Percentiles rank a stretch among this genome's conserved stretches.
Conservation (phyloP, 2,113 vertebrate species). For the Nyctibius bracteatus region DNA sequence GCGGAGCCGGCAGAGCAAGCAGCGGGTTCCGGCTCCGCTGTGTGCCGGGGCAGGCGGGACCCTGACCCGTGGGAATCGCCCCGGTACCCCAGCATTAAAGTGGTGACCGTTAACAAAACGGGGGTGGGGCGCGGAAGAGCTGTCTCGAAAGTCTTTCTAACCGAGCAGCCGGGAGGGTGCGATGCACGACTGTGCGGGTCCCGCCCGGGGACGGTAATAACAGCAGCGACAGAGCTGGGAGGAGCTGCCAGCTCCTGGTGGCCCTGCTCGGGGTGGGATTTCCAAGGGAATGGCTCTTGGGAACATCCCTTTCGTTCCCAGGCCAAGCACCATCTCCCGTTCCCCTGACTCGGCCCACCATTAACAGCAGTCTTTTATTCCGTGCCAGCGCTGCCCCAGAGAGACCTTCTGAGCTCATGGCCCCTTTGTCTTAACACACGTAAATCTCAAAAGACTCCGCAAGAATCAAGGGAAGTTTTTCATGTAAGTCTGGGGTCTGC, state of each 20-base stretch:
- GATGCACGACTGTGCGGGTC: not conserved
- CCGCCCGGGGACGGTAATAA: not conserved
- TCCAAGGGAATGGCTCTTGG: not conserved
- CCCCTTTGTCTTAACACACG: not conserved
- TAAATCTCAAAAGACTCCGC: too few relatives aligned
- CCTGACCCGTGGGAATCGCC: not conserved
- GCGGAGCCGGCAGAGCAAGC: too few relatives aligned
- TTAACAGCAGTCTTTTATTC: not conserved
- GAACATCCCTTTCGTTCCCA: not conserved
- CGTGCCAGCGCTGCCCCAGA: not conserved
- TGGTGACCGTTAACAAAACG: not conserved
- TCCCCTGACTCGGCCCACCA: not conserved
- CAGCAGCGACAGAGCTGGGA: not conserved
- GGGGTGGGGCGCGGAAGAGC: accelerated
- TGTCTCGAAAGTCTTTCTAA: not conserved
- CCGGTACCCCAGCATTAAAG: not conserved
- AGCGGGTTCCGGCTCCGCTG: too few relatives aligned
- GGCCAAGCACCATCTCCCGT: not conserved
- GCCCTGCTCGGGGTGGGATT: not conserved
- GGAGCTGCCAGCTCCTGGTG: not conserved
- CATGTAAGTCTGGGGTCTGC: not conserved
- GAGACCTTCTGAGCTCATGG: not conserved
- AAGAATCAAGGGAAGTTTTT: not conserved
- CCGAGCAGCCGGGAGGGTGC: not conserved
- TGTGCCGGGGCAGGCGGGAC: too few relatives aligned